Percentiles rank a stretch among this genome's conserved stretches.
phyloP scores from a whole-genome alignment of 2,888 invertebrate genomes.

The Drymonia ruficornis region DNA sequence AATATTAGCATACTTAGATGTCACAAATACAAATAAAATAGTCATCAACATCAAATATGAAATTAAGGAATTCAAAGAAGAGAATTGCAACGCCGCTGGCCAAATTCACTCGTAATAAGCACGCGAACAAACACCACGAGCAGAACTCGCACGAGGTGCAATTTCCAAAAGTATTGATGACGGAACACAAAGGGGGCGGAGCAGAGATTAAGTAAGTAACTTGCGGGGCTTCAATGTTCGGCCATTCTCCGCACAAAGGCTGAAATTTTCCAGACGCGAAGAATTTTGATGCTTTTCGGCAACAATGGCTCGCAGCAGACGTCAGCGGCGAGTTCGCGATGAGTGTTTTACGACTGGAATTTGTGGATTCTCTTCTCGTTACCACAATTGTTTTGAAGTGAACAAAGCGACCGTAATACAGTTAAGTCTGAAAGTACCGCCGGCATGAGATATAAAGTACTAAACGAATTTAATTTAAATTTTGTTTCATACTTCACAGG shows the following conservation, averaged over 20 bases:
- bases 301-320: conserved; percentile 60
- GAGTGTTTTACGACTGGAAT: conserved; percentile 65
- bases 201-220: conserved; percentile 73
- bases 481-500: conserved; percentile 24
- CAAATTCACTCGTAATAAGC: conserved; percentile 35
- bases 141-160: conserved; percentile 53
- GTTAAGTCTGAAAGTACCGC: conserved; percentile 48
- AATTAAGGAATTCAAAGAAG: conserved; percentile 13
- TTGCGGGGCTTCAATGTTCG: conserved; percentile 68
- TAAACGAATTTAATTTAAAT: conserved; percentile 48
- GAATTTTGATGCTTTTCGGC: conserved; percentile 66
- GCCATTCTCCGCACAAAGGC: conserved; percentile 62
- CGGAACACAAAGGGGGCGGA: conserved; percentile 63
- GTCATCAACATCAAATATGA: background rate
- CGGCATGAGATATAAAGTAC: conserved; percentile 40
- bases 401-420: conserved; percentile 51
- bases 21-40: background rate
- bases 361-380: conserved; percentile 51
- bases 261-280: conserved; percentile 68
- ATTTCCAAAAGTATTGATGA: conserved; percentile 74
- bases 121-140: conserved; percentile 39
- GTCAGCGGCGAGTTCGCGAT: conserved; percentile 52
- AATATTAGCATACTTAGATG: background rate
- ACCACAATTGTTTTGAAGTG: conserved; percentile 60
- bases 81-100: conserved; percentile 10